These are phyloP conservation scores for Paradoxurus hermaphroditus DNA, from an alignment of 2,113 vertebrate genomes.

Conservation along the genomic window DNA sequence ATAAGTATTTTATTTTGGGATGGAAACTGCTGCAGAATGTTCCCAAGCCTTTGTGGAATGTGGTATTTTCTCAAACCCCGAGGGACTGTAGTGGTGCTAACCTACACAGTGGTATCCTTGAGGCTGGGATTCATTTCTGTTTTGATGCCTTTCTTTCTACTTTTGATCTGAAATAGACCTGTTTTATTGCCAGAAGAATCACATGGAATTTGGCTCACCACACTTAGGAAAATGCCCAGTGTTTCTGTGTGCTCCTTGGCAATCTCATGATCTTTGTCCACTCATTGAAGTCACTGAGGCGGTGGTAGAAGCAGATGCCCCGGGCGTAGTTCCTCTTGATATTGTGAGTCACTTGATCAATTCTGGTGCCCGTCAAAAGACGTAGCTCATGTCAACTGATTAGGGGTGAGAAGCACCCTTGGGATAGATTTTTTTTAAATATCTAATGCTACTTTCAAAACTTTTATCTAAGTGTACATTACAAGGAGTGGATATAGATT, in stretches of 20 bases:
- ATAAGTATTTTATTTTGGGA: not conserved
- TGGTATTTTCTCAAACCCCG: not conserved
- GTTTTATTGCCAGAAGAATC: constrained; percentile 14
- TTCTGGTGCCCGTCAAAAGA: not conserved
- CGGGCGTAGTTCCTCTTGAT: not conserved
- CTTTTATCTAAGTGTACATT: not conserved
- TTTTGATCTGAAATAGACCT: constrained; percentile 11
- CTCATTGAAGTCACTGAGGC: not conserved
- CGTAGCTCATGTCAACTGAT: not conserved
- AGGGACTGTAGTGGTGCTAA: not conserved
- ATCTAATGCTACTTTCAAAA: not conserved
- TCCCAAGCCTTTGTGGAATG: not conserved
- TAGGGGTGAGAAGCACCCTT: not conserved
- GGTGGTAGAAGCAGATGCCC: not conserved
- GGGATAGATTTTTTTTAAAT: not conserved
- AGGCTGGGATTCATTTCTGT: not conserved
- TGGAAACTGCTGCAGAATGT: not conserved
- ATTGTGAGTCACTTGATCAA: constrained; percentile 1
- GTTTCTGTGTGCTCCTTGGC: not conserved
- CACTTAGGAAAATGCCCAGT: not conserved
- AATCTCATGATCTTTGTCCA: constrained; percentile 23
- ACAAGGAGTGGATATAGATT: not conserved
- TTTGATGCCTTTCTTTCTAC: not conserved
- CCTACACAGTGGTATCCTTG: not conserved
- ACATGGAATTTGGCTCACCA: not conserved